Percentiles rank a stretch among this genome's conserved stretches.
Conservation (phyloP, 2,113 vertebrate species). For the Fukomys damarensis region DNA sequence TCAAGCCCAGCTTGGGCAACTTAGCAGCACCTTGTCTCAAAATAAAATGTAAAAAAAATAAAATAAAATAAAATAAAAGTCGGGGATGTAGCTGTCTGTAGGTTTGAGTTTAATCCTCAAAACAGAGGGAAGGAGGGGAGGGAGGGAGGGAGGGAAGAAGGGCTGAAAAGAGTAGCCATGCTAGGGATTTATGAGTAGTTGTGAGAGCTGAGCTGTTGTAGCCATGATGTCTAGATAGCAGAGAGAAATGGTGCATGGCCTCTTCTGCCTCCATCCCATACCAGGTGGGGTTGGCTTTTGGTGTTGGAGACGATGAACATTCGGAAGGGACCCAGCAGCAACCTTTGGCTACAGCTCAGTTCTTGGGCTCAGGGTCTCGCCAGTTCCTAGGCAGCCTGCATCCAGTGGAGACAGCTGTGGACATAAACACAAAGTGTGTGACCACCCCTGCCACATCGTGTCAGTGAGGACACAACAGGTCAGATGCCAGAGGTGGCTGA, state of each 20-base stretch:
- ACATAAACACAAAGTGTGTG: neutral
- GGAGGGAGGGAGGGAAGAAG: too few relatives aligned
- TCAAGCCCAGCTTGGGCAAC: neutral
- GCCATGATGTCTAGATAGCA: fast-evolving
- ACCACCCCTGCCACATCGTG: too few relatives aligned
- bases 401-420: neutral
- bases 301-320: too few relatives aligned
- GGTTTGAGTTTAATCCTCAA: neutral
- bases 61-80: too few relatives aligned
- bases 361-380: neutral
- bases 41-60: neutral
- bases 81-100: neutral
- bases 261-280: neutral
- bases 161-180: neutral
- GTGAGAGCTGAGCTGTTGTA: neutral
- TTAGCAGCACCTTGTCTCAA: neutral
- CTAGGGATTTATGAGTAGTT: neutral
- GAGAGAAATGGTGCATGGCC: neutral
- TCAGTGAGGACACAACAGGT: neutral
- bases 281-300: too few relatives aligned
- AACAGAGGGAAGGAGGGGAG: neutral
- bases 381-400: fast-evolving
- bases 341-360: too few relatives aligned
- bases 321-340: too few relatives aligned
- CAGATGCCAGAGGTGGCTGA: too few relatives aligned